Percentiles rank a stretch among this genome's conserved stretches.
phyloP scores from a whole-genome alignment of 2,888 invertebrate genomes.

The Chymomyza fuscimana region DNA sequence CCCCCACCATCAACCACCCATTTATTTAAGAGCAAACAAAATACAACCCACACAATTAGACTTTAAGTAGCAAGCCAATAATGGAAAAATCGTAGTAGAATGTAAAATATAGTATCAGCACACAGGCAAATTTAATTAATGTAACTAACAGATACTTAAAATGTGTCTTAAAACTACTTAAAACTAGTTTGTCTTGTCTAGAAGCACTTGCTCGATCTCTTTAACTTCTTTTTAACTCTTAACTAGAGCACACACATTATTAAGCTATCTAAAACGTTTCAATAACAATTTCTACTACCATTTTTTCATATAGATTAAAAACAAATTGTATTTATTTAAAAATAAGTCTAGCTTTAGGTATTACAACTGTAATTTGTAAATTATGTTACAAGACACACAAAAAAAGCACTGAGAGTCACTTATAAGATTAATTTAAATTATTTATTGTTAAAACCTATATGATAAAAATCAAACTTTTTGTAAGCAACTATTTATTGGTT shows the following conservation, averaged over 20 bases:
- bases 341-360: constrained; percentile 29
- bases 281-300: background rate
- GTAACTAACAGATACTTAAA: constrained; percentile 22
- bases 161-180: constrained; percentile 15
- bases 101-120: constrained; percentile 37
- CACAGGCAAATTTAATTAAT: constrained; percentile 21
- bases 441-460: constrained; percentile 45
- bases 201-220: constrained; percentile 29
- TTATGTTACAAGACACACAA: constrained; percentile 33
- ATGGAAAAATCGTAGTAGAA: background rate
- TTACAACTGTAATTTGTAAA: constrained; percentile 23
- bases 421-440: constrained; percentile 56
- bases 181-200: constrained; percentile 21
- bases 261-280: background rate
- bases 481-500: constrained; percentile 68
- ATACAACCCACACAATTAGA: background rate
- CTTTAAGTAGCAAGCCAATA: background rate
- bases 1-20: background rate
- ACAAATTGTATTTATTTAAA: constrained; percentile 47
- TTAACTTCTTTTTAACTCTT: constrained; percentile 4
- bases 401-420: constrained; percentile 70
- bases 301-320: background rate
- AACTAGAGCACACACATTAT: background rate
- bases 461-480: constrained; percentile 16
- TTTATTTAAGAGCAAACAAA: constrained; percentile 27